These are phyloP conservation scores for Neosilurus hyrtlii DNA, from an alignment of 2,797 vertebrate genomes.

Conservation along the genomic window DNA sequence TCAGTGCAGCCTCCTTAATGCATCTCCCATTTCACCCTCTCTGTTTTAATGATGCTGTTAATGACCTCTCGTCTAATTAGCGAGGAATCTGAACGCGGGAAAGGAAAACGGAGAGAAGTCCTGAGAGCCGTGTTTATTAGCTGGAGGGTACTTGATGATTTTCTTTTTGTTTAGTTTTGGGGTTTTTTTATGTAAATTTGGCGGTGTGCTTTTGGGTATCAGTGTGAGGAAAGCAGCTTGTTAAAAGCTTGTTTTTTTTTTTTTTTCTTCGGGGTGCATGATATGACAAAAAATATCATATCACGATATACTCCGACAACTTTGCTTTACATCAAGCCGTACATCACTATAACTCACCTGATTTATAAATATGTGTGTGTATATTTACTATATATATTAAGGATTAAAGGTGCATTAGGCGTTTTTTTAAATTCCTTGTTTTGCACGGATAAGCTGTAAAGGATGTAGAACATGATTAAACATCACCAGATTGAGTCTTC, in stretches of 20 bases:
- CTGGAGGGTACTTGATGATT: not conserved
- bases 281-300: not conserved
- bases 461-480: not conserved
- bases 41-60: slow-evolving; percentile 22
- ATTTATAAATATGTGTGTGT: no score
- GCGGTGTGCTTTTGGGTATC: not conserved
- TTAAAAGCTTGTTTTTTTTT: not conserved
- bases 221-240: not conserved
- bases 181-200: not conserved
- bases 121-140: not conserved
- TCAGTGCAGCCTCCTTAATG: slow-evolving; percentile 16
- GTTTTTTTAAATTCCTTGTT: not conserved
- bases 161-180: not conserved
- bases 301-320: not conserved
- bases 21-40: slow-evolving; percentile 9
- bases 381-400: no score
- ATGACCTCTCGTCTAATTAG: slow-evolving; percentile 12
- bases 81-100: not conserved
- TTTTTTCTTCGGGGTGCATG: no score
- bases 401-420: not conserved
- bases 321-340: no score
- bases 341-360: no score
- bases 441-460: no score
- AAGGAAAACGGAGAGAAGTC: not conserved
- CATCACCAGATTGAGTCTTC: not conserved